Evolutionary conservation across 2,113 vertebrate genomes (phyloP), one percentile per base, ranked within the genome.

Genomic region (Gasterosteus aculeatus): DNA sequence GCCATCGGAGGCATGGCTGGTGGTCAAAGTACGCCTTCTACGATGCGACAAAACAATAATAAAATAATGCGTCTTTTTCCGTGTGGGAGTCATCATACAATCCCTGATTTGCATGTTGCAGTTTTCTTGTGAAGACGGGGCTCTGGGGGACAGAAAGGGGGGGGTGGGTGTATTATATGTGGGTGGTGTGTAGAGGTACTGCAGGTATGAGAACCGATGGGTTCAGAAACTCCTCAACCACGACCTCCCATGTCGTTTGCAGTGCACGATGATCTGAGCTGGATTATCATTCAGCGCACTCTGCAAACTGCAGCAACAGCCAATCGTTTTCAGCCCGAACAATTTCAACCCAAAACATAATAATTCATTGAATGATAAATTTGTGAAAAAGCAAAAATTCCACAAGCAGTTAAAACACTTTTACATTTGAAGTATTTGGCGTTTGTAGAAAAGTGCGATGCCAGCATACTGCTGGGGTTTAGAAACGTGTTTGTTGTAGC

Each of bases 101-200:
- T 18, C 10, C 10, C 2, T 18, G 2, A 83, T 86, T 87, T 84
- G 72, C 72, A 84, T 85, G 42, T 65, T 74, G 22, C 41, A 42
- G 26, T 61, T 72, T 75, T 81, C 31, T 39, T 71, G 58, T 41
- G 73, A 60, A n/a, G 10, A 74, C 16, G 42, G 63, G 39, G 54
- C 38, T 29, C 7, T 6, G 29, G 69, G 67, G 72, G n/a, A 35
- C 0, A 26, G 15, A 73, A 42, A 51, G 16, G 10, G 29, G 86
- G 66, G 41, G 82, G 82, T 53, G 87, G 57, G 39, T 54, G 69
- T 74, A 61, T 51, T 75, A 71, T n/a, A 65, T 19, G 69, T 80
- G 72, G 70, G 75, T 31, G 41, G 35, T 66, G 29, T 54, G 60
- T 56, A n/a, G 64, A 66, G 10, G 62, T 41, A 19, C 26, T 39